Percentiles rank a stretch among this genome's conserved stretches.
These are phyloP conservation scores for Aurelia aurita complex sp. Pacific DNA, from an alignment of 30 jellyfish, hydroid and myxozoan genomes.

Conservation along the genomic window DNA sequence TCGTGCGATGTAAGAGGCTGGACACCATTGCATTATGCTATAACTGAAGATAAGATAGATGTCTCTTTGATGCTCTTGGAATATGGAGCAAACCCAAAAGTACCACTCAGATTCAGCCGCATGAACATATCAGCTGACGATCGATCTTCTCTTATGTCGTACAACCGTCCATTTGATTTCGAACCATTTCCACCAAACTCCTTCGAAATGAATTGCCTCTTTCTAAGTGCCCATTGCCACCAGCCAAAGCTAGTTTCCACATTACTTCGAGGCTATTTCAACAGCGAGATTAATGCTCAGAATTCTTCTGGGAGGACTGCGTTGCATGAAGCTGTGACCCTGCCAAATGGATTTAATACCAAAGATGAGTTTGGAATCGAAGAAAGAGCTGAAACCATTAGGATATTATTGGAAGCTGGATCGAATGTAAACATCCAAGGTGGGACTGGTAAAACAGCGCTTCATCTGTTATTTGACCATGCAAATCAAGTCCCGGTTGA, in stretches of 20 bases:
- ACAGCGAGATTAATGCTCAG: background rate
- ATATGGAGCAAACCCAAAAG: constrained; percentile 21
- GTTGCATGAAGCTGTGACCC: constrained; percentile 20
- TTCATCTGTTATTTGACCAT: constrained; percentile 17
- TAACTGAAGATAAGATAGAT: background rate
- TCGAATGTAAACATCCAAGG: background rate
- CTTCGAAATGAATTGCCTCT: background rate
- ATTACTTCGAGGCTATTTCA: constrained; percentile 1
- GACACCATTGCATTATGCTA: constrained; percentile 7
- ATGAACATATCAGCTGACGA: background rate
- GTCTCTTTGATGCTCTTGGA: background rate
- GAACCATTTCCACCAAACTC: background rate
- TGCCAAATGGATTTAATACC: constrained; percentile 3
- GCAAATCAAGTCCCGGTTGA: background rate
- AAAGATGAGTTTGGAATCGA: background rate
- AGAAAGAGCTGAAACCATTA: background rate
- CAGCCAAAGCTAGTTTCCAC: constrained; percentile 5
- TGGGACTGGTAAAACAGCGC: constrained; percentile 15
- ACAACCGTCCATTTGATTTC: background rate
- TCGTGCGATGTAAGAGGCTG: constrained; percentile 13
- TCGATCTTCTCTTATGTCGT: background rate
- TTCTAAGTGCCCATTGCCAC: constrained; percentile 25
- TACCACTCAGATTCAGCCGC: background rate
- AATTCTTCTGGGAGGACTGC: constrained; percentile 12
- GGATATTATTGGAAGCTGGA: background rate